Percentiles rank a stretch among this genome's conserved stretches.
phyloP scores from a whole-genome alignment of 2,888 invertebrate genomes.

The Drosophila setosimentum region DNA sequence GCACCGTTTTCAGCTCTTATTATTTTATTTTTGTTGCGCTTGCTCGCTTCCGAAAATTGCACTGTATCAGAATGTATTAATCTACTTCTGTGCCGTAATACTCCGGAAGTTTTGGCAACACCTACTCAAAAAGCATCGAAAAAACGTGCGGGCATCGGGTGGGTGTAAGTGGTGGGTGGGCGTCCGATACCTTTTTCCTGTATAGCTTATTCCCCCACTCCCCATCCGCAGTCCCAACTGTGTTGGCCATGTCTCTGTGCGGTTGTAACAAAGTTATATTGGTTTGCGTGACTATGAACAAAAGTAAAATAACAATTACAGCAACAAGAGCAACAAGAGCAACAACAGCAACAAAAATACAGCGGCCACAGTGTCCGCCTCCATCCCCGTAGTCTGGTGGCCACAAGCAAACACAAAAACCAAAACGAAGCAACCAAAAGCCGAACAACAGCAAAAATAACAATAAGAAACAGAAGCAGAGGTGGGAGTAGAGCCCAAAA shows the following conservation, averaged over 20 bases:
- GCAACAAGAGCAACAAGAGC: constrained; percentile 54
- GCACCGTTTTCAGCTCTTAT: constrained; percentile 51
- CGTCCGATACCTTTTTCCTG: constrained; percentile 50
- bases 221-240: constrained; percentile 43
- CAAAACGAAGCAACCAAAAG: constrained; percentile 54
- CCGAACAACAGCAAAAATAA: constrained; percentile 48
- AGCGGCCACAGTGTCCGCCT: constrained; percentile 35
- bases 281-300: constrained; percentile 80
- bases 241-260: constrained; percentile 72
- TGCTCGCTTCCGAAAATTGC: constrained; percentile 51
- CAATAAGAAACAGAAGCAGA: constrained; percentile 44
- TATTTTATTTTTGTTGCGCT: constrained; percentile 11
- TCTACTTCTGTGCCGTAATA: constrained; percentile 67
- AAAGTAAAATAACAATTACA: constrained; percentile 80
- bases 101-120: constrained; percentile 80
- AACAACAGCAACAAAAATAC: constrained; percentile 19
- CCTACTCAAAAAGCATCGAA: constrained; percentile 72
- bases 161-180: neutral
- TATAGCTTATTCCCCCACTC: constrained; percentile 53
- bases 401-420: constrained; percentile 74
- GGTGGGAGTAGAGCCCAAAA: constrained; percentile 15
- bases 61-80: constrained; percentile 77
- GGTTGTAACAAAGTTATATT: constrained; percentile 81
- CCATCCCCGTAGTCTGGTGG: constrained; percentile 23
- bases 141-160: constrained; percentile 38